These are phyloP conservation scores for Marasmarcha lunaedactyla DNA, from an alignment of 2,888 invertebrate species.

Conservation along the genomic window DNA sequence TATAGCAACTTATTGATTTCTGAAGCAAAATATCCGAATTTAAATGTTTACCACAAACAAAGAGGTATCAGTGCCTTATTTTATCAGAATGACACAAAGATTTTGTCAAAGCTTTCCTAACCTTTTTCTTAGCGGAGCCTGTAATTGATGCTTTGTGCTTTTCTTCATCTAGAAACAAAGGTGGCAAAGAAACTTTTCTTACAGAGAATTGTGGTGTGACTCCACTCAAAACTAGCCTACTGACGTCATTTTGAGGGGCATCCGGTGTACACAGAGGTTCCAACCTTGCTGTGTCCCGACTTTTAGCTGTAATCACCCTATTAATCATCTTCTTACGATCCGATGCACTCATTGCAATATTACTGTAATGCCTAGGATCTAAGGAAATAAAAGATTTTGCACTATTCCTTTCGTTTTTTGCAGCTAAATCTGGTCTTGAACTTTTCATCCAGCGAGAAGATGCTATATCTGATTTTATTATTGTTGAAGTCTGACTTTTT, in stretches of 20 bases:
- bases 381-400: slow-evolving; percentile 59
- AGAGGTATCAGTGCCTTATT: too few species aligned
- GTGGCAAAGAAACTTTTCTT: slow-evolving; percentile 58
- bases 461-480: slow-evolving; percentile 54
- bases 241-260: slow-evolving; percentile 28
- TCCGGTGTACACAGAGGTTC: slow-evolving; percentile 50
- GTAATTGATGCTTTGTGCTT: slow-evolving; percentile 33
- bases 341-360: slow-evolving; percentile 35
- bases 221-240: slow-evolving; percentile 23
- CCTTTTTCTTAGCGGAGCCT: slow-evolving; percentile 40
- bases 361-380: slow-evolving; percentile 42
- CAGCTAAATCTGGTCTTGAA: slow-evolving; percentile 49
- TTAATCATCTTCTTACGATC: slow-evolving; percentile 36
- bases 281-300: slow-evolving; percentile 41
- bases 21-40: too few species aligned
- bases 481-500: slow-evolving; percentile 43
- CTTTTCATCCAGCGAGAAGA: slow-evolving; percentile 61
- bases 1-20: too few species aligned
- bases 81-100: too few species aligned
- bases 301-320: slow-evolving; percentile 48
- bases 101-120: not conserved
- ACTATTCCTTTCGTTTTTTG: slow-evolving; percentile 54
- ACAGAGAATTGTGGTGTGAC: slow-evolving; percentile 31
- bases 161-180: slow-evolving; percentile 51
- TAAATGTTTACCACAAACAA: too few species aligned